phyloP scores from a whole-genome alignment of 1,140 invertebrate species.

The Yoshiicerus persimilis region DNA sequence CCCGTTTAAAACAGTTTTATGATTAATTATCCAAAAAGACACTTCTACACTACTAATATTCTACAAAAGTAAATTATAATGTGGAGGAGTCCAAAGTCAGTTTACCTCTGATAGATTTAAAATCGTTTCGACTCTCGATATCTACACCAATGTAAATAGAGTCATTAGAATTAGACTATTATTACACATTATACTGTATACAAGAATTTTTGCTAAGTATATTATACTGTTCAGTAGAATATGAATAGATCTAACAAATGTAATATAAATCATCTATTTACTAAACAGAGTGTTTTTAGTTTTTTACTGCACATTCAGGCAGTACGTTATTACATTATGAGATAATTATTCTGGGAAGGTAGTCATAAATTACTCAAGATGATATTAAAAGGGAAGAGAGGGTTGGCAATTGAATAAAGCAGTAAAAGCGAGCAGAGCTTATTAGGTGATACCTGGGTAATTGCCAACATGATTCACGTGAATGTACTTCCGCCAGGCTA shows the following conservation, averaged over 20 bases:
- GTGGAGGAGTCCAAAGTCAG: no score
- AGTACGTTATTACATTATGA: neutral
- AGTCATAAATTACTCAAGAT: neutral
- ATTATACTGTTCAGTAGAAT: neutral
- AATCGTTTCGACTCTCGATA: no score
- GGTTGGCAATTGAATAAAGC: neutral
- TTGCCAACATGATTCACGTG: conserved; percentile 16
- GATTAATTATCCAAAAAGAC: no score
- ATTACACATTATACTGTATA: no score
- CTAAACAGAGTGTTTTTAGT: neutral
- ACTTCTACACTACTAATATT: no score
- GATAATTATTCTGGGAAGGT: neutral
- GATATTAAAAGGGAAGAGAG: neutral
- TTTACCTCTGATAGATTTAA: no score
- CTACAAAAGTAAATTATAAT: no score
- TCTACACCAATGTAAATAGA: no score
- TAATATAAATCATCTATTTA: no score
- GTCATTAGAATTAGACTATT: no score
- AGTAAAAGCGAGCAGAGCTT: neutral
- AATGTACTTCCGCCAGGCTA: conserved; percentile 11
- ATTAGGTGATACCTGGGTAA: neutral
- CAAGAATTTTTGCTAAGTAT: no score
- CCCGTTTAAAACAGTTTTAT: no score
- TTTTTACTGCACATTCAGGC: neutral
- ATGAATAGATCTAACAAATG: neutral